These are phyloP conservation scores for Equus przewalskii DNA, from an alignment of 2,113 vertebrate species.

Conservation along the genomic window DNA sequence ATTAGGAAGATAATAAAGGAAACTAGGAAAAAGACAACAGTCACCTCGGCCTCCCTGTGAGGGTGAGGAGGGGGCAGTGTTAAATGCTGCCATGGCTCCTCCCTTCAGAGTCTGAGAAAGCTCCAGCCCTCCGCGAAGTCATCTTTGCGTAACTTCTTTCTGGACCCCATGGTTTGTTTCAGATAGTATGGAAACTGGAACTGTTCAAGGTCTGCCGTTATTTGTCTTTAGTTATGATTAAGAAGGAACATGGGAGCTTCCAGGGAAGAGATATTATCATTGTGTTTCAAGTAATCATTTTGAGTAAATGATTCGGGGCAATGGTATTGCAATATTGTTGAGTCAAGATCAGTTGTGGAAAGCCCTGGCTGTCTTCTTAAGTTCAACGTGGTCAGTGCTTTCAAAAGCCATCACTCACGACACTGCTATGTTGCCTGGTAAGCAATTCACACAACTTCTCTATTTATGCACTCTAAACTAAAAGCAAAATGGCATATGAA, in stretches of 20 bases:
- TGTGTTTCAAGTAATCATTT: background rate
- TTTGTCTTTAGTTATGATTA: background rate
- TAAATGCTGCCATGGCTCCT: background rate
- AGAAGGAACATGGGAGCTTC: background rate
- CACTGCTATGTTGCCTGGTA: background rate
- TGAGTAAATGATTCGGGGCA: background rate
- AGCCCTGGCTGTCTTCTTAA: background rate
- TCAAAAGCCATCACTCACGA: background rate
- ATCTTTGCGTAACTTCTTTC: background rate
- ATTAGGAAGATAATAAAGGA: background rate
- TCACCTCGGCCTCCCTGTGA: background rate
- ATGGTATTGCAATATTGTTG: background rate
- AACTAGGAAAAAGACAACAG: background rate
- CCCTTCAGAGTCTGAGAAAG: background rate
- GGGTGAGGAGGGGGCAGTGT: background rate
- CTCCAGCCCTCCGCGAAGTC: accelerated
- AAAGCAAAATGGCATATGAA: background rate
- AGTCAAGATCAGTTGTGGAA: background rate
- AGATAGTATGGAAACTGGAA: background rate
- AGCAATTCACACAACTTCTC: background rate
- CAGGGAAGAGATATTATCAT: background rate
- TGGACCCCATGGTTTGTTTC: background rate
- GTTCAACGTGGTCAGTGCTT: background rate
- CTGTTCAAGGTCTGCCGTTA: background rate
- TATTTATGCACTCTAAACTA: background rate